A percentile compares a stretch with the other conserved stretches of the same genome.
Evolutionary conservation across 1,140 invertebrate species (phyloP).

Genomic region (Drosophila hydei): DNA sequence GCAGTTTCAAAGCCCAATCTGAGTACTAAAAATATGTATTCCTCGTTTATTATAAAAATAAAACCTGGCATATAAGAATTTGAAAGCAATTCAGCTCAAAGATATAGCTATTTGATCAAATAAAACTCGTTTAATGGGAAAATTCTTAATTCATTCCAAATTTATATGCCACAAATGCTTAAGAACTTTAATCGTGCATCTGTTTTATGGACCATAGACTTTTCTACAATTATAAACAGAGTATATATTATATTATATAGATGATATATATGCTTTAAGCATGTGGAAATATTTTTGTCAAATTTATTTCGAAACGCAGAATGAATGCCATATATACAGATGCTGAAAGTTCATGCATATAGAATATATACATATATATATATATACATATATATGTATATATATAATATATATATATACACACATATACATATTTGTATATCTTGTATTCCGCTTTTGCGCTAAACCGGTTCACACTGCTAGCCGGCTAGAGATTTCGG

Average conservation of each 20-base stretch:
- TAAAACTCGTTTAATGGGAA: background rate
- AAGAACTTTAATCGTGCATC: background rate
- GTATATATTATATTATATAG: background rate
- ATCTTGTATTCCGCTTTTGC: constrained; percentile 33
- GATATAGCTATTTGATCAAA: background rate
- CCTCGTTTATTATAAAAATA: no score
- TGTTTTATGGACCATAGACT: background rate
- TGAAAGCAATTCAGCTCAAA: background rate
- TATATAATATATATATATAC: constrained; percentile 17
- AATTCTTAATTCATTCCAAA: background rate
- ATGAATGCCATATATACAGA: constrained; percentile 32
- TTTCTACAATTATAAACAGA: background rate
- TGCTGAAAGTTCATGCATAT: constrained; percentile 18
- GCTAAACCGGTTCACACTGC: constrained; percentile 58
- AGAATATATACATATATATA: constrained; percentile 7
- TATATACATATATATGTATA: constrained; percentile 19
- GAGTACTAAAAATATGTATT: no score
- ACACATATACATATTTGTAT: constrained; percentile 30
- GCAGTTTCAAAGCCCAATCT: no score
- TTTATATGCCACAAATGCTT: background rate
- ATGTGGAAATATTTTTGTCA: constrained; percentile 38
- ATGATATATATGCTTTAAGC: background rate
- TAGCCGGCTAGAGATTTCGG: constrained; percentile 24
- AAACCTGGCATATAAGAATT: no score
- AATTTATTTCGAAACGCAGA: constrained; percentile 52